A percentile compares a stretch with the other conserved stretches of the same genome.
These are phyloP conservation scores for Thermophis baileyi DNA, from an alignment of 2,113 vertebrate species.

Conservation along the genomic window DNA sequence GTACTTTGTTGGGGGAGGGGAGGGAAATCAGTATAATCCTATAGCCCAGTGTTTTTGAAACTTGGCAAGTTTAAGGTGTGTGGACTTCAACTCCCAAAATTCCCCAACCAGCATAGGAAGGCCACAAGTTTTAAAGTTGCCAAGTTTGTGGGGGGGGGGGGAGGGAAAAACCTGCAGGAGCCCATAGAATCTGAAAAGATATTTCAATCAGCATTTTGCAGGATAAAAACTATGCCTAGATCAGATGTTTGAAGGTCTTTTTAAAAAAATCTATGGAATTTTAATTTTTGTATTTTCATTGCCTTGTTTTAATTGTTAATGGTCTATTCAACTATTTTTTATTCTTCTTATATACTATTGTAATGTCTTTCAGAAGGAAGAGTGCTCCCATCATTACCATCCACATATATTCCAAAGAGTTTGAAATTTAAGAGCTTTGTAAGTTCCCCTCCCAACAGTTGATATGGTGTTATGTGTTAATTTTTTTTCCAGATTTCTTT, in stretches of 20 bases:
- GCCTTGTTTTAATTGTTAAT: neutral
- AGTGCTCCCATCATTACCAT: neutral
- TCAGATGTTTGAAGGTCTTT: neutral
- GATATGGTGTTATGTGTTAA: neutral
- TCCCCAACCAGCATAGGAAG: neutral
- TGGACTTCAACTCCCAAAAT: neutral
- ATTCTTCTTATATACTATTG: neutral
- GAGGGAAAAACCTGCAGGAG: neutral
- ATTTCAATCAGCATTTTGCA: neutral
- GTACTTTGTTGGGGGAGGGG: too few relatives aligned
- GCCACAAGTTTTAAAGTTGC: neutral
- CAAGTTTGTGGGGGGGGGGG: neutral
- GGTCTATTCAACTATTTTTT: neutral
- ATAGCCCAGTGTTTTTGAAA: neutral
- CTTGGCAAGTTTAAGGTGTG: neutral
- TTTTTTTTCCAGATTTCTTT: neutral
- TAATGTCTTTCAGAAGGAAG: neutral
- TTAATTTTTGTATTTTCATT: neutral
- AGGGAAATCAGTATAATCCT: neutral
- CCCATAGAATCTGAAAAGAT: neutral
- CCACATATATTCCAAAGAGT: neutral
- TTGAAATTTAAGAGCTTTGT: neutral
- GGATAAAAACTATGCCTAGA: neutral
- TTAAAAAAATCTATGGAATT: neutral
- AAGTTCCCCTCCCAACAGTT: neutral